Evolutionary conservation across 2,113 vertebrate species (phyloP).

Genomic region (Lepidothrix coronata): DNA sequence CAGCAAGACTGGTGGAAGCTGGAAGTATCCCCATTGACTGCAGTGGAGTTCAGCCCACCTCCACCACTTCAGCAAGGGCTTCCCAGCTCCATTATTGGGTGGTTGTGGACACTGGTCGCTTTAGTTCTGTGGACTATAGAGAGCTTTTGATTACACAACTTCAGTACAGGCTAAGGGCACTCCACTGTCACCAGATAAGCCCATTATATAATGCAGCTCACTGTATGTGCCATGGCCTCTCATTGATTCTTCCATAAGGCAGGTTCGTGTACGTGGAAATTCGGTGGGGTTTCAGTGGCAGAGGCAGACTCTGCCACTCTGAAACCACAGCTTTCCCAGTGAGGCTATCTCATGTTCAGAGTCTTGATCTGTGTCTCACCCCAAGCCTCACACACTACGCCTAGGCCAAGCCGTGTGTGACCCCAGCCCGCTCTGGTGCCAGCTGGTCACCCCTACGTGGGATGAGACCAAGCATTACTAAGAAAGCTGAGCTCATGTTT

Average conservation of each 20-base stretch:
- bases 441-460: rapidly evolving
- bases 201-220: not conserved
- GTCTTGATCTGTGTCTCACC: not conserved
- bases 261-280: rapidly evolving
- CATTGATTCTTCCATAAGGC: not conserved
- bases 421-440: not conserved
- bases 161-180: not conserved
- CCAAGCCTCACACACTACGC: not conserved
- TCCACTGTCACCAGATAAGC: not conserved
- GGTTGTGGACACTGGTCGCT: not conserved
- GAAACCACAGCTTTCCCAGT: not conserved
- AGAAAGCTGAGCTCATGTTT: not conserved
- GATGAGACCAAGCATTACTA: not conserved
- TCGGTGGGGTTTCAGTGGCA: not conserved
- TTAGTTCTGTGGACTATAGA: not conserved
- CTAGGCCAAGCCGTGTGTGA: not conserved
- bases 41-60: not conserved
- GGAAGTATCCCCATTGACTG: not conserved
- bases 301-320: not conserved
- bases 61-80: not conserved
- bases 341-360: not conserved
- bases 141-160: not conserved
- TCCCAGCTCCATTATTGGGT: rapidly evolving
- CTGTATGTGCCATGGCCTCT: not conserved
- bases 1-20: not conserved